phyloP scores from a whole-genome alignment of 53 echinoderm and acorn worm species.

The Luidia sarsii region DNA sequence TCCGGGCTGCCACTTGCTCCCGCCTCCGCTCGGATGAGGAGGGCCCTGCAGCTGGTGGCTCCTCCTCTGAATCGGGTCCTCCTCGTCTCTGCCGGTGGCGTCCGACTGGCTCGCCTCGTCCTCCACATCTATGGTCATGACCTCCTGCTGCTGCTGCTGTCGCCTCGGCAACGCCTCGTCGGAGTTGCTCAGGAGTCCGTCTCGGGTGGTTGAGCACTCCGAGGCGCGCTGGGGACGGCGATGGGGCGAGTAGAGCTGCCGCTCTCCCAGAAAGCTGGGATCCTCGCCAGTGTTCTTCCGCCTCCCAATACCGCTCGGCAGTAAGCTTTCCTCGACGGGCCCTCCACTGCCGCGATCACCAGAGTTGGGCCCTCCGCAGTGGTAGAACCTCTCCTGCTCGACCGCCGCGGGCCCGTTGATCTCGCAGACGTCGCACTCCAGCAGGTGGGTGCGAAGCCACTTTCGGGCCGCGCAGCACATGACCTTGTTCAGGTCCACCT shows the following conservation, averaged over 20 bases:
- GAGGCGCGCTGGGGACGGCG: too few species aligned
- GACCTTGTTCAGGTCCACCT: constrained; percentile 36
- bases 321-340: background rate
- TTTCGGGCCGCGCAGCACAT: constrained; percentile 38
- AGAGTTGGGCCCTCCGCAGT: background rate
- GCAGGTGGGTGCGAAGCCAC: constrained; percentile 25
- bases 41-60: too few species aligned
- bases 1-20: too few species aligned
- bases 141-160: background rate
- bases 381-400: background rate
- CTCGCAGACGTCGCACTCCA: constrained; percentile 42
- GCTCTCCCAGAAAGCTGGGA: background rate
- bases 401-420: constrained; percentile 1
- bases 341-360: background rate
- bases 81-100: background rate
- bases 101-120: background rate
- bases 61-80: background rate
- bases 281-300: background rate
- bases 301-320: background rate
- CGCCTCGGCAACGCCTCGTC: too few species aligned
- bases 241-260: too few species aligned
- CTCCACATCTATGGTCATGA: background rate
- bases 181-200: too few species aligned
- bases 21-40: too few species aligned
- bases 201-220: too few species aligned